A percentile compares a stretch with the other conserved stretches of the same genome.
phyloP scores from a whole-genome alignment of 2,888 invertebrate species.

The Melikaiella ostensackeni region DNA sequence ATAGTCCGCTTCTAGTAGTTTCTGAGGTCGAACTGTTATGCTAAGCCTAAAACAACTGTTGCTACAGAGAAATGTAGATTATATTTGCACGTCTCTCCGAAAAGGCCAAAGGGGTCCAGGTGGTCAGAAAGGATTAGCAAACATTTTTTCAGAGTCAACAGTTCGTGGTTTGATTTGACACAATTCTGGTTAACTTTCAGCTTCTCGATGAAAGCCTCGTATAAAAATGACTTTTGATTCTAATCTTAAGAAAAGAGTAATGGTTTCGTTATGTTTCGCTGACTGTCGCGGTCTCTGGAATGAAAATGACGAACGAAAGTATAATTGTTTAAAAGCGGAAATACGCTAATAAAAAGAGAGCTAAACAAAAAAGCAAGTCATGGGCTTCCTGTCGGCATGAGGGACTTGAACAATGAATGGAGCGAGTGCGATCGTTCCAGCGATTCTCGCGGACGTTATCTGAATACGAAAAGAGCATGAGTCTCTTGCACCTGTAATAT shows the following conservation, averaged over 20 bases:
- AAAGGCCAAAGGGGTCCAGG: no score
- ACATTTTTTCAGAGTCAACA: no score
- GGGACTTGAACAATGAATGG: not conserved
- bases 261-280: not conserved
- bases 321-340: conserved; percentile 3
- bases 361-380: conserved; percentile 10
- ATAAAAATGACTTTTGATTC: no score
- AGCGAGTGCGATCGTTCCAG: not conserved
- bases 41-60: conserved; percentile 7
- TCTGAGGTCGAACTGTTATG: not conserved
- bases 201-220: no score
- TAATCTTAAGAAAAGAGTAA: no score
- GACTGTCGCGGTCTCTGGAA: not conserved
- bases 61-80: not conserved
- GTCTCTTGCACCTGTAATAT: conserved; percentile 26
- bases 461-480: conserved; percentile 22
- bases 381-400: conserved; percentile 28
- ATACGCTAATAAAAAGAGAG: conserved; percentile 4
- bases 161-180: no score
- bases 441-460: conserved; percentile 3
- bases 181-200: no score
- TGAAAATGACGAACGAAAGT: not conserved
- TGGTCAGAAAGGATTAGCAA: no score
- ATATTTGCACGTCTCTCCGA: not conserved
- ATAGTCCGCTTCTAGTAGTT: not conserved